Evolutionary conservation across 2,797 vertebrate genomes (phyloP), one percentile per base, ranked within the genome.

Genomic region (Tenualosa ilisha): DNA sequence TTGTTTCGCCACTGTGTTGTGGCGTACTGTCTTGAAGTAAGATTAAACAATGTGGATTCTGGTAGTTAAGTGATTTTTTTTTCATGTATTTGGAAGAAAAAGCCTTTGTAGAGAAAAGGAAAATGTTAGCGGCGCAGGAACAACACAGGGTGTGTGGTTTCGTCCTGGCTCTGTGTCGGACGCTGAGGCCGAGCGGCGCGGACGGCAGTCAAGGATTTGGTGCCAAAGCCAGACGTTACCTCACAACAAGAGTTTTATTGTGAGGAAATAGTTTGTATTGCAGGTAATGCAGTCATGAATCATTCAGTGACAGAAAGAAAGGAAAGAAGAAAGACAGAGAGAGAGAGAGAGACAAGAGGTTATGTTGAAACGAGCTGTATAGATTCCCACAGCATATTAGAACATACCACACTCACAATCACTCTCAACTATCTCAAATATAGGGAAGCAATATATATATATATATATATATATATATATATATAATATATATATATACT

Each of bases 211-310:
- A 11, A 3, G 51, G 51, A 15, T 53, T 12, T 53, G 51, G 88
- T 89, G 87, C 91, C 92, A 90, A 89, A 90, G 86, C 89, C 90
- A 95, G 94, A 95, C 93, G 85, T 94, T 93, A 94, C 91, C 93
- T 95, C 94, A 94, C 88, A 89, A 91, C 92, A 88, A 87, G 89
- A 89, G 92, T 92, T 72, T 93, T 89, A 88, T 87, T 87, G 86
- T 49, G 88, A 92, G 93, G 93, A 94, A 94, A 93, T 89, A 82
- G 91, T 91, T 93, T 87, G 89, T 92, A 89, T 91, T 90, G 83
- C 94, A 94, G 93, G 94, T 95, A 92, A 94, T 90, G 90, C 88
- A 83, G 86, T 85, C 83, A 87, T 84, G 90, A 93, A 93, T 93
- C 91, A 88, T 88, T 92, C 91, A 81, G 88, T 6, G 9, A 51